phyloP scores from a whole-genome alignment of 2,888 invertebrate species.

The Adineta ricciae region DNA sequence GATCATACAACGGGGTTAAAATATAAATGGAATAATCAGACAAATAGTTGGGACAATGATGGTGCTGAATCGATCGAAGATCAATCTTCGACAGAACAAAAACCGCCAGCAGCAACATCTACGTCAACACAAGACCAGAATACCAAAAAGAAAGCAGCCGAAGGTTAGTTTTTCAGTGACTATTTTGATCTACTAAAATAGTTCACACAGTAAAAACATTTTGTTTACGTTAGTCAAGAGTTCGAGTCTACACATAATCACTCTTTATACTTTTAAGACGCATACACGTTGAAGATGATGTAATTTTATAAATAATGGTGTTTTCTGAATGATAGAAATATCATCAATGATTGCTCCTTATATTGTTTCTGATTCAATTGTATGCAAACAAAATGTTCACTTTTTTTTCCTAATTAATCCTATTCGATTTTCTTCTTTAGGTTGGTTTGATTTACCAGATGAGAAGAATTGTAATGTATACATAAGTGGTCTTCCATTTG shows the following conservation, averaged over 20 bases:
- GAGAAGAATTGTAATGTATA: conserved; percentile 86
- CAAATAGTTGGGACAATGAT: conserved; percentile 28
- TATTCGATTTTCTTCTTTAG: conserved; percentile 40
- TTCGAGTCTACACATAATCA: not conserved
- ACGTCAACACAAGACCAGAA: not conserved
- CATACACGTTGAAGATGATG: not conserved
- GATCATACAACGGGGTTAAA: conserved; percentile 27
- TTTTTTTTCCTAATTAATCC: too few relatives aligned
- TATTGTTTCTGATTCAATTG: not conserved
- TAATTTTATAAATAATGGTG: not conserved
- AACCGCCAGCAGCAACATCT: not conserved
- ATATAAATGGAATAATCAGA: conserved; percentile 31
- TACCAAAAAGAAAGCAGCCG: not conserved
- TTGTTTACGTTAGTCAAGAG: not conserved
- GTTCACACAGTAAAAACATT: not conserved
- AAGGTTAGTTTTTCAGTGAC: not conserved
- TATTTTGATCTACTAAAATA: not conserved
- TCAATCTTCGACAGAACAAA: not conserved
- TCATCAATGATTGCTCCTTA: not conserved
- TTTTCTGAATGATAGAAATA: conserved; percentile 2
- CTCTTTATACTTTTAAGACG: not conserved
- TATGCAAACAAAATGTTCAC: not conserved
- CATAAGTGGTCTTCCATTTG: conserved; percentile 76
- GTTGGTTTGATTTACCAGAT: conserved; percentile 85
- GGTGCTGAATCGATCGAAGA: not conserved